Evolutionary conservation across 2,888 invertebrate species (phyloP), one percentile per base, ranked within the genome.

Genomic region (Nyleta sp.): DNA sequence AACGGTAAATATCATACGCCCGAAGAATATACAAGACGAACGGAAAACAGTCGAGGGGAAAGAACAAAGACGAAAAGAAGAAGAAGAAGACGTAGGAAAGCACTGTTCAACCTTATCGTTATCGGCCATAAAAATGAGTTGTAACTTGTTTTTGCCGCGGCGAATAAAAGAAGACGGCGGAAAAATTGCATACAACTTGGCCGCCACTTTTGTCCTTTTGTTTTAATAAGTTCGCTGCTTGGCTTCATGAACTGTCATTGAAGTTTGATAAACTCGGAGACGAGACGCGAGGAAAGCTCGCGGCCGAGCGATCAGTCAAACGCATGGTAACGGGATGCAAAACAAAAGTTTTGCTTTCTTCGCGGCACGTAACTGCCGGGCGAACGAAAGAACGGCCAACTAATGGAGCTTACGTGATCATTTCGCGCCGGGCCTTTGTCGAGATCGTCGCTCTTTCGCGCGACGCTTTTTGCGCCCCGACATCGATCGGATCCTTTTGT

Each of bases 251-350:
- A 75, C 2, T 68, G 75, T 75, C 75, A 75, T 70, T 75, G 64
- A 70, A 75, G 75, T 73, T 73, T 78, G 78, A 78, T 78, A 70
- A 78, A 78, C 64, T 70, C 46, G 57, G 44, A 72, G 46, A 68
- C 55, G 60, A n/a, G n/a, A n/a, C 46, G 64, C 73, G 50, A 18
- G 31, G 60, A 70, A 78, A 78, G 70, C 60, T 71, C 62, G 77
- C 65, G 55, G 52, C 40, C 38, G 53, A 60, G 44, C 72, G 62
- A 78, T 78, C 78, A 68, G 55, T 68, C 73, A 73, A 70, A 64
- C 72, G 72, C 75, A 55, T 65, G 65, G 76, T 70, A 71, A 78
- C 77, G 67, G 67, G 42, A 22, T 62, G 62, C 72, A 72, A 78
- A 78, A 77, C 77, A 77, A 76, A 77, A 72, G 67, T 73, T 73